Evolutionary conservation across 1,140 invertebrate genomes (phyloP), one percentile per base, ranked within the genome.

Genomic region (Kradibia gibbosae): DNA sequence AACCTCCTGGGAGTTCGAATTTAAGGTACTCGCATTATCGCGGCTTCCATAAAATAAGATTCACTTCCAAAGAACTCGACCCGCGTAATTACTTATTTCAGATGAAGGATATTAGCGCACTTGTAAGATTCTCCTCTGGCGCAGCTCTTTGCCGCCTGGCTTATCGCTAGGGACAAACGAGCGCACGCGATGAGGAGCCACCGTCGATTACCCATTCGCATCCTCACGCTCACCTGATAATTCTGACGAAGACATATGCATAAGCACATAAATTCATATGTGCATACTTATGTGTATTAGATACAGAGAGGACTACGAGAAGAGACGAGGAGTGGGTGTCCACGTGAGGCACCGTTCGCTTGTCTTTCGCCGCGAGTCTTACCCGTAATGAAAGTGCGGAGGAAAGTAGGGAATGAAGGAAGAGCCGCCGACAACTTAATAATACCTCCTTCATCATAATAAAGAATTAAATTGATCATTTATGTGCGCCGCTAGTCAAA

Each of bases 161-260:
- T 67, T 67, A 67, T 67, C 62, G 62, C 22, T 4, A 1, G 4
- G 17, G 15, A 36, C 17, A 36, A 36, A 65, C 34, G 31, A 42
- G 25, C 73, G 34, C 50, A 55, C 53, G 22, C 31, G 50, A 42
- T 8, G 50, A n/a, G 3, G 34, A 34, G 22, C 73, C 36, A n/a
- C 8, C 20, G 36, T 42, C 15, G 55, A 73, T 48, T 31, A 34
- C 36, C 50, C 45, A 17, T 39, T 36, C 80, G 85, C 85, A 84
- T 86, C 86, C 80, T 81, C 82, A 84, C 84, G 81, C 85, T 87
- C 88, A 88, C 87, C 88, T 88, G 88, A 88, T 88, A 87, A 87
- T 86, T 85, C 81, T 31, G 67, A 45, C 8, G 53, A n/a, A n/a
- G n/a, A 85, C 82, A 28, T 57, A 53, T 0, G 70, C 53, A 3